These are phyloP conservation scores for Theristicus caerulescens DNA, from an alignment of 2,113 vertebrate genomes.

Conservation along the genomic window DNA sequence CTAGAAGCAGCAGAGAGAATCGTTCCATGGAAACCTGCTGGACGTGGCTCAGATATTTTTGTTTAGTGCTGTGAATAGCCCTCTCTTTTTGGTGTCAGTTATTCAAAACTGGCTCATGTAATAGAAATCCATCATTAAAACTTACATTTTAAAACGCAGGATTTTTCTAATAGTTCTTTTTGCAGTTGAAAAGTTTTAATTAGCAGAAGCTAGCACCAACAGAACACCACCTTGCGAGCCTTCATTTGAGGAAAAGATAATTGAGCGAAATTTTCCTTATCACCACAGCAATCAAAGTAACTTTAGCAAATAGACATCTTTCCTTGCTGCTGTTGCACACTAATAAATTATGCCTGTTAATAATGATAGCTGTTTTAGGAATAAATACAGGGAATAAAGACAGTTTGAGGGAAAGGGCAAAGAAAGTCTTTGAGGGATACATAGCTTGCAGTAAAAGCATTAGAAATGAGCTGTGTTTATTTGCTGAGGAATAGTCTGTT, in stretches of 20 bases:
- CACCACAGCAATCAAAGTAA: not conserved
- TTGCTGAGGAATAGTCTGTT: not conserved
- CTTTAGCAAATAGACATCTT: not conserved
- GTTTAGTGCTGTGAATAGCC: not conserved
- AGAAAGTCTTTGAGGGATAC: not conserved
- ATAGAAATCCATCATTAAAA: not conserved
- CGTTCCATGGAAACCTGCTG: not conserved
- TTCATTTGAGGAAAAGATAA: not conserved
- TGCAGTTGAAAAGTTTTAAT: not conserved
- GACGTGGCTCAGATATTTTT: not conserved
- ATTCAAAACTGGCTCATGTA: not conserved
- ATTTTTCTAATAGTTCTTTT: not conserved
- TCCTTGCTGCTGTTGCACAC: not conserved
- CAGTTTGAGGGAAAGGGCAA: not conserved
- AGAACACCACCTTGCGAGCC: not conserved
- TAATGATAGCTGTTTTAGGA: not conserved
- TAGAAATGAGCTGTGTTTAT: not conserved
- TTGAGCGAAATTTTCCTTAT: not conserved
- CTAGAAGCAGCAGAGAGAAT: not conserved
- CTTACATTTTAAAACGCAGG: not conserved
- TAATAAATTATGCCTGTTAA: not conserved
- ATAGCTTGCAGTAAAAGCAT: not conserved
- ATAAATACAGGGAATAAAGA: not conserved
- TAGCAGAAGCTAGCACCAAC: not conserved
- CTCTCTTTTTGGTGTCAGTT: not conserved